Percentiles rank a stretch among this genome's conserved stretches.
These are phyloP conservation scores for Manduca sexta DNA, from an alignment of 1,140 invertebrate genomes.

Conservation along the genomic window DNA sequence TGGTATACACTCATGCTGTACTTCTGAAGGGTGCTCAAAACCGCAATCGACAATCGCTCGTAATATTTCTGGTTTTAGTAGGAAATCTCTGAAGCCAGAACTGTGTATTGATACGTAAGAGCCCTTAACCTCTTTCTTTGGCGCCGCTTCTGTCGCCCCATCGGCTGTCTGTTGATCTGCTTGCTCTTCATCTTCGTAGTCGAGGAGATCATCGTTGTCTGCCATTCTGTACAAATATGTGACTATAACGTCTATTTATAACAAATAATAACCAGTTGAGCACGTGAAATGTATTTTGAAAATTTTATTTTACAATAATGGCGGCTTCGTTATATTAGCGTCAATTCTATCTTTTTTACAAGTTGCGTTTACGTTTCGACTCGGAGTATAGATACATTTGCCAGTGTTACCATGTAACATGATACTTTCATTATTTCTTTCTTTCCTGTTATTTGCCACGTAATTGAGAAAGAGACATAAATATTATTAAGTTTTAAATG, in stretches of 20 bases:
- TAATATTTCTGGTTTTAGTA: slow-evolving; percentile 97
- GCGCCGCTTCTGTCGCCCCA: slow-evolving; percentile 80
- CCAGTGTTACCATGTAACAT: neutral
- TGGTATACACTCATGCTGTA: slow-evolving; percentile 99
- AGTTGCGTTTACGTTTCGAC: neutral
- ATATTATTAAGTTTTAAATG: too few species aligned
- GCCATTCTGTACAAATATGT: slow-evolving; percentile 83
- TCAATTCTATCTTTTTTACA: slow-evolving; percentile 24
- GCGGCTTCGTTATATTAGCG: slow-evolving; percentile 36
- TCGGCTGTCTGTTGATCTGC: slow-evolving; percentile 84
- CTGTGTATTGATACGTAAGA: slow-evolving; percentile 99
- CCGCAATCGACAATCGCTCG: slow-evolving; percentile 99
- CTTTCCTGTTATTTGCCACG: too few species aligned
- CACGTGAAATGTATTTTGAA: slow-evolving; percentile 54
- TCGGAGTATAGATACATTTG: neutral
- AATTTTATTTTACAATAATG: slow-evolving; percentile 53
- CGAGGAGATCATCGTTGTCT: slow-evolving; percentile 94
- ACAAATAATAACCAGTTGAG: slow-evolving; percentile 15
- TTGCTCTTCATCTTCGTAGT: slow-evolving; percentile 95
- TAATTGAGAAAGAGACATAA: too few species aligned
- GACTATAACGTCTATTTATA: slow-evolving; percentile 16
- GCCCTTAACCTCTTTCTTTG: slow-evolving; percentile 94
- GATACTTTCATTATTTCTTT: too few species aligned
- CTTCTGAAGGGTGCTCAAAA: slow-evolving; percentile 99
- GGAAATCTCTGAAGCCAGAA: slow-evolving; percentile 95